Base-by-base conservation (phyloP, 1,140 invertebrate species). In the Drosophila grimshawi region DNA sequence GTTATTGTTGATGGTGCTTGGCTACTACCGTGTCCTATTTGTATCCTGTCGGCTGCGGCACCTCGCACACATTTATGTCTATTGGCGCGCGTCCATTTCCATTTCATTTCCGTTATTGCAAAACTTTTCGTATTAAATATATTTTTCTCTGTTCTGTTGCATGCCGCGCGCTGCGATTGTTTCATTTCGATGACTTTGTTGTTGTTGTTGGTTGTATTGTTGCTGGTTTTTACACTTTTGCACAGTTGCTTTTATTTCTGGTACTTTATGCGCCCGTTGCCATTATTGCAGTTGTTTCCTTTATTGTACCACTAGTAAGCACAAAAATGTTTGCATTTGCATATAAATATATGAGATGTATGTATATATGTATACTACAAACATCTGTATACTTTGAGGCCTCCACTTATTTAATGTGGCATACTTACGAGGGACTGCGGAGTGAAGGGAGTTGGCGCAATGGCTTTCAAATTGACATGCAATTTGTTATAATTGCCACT, bases 51-150 rank as follows among this genome's bases (percentile, higher is more conserved):
- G 81, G 56, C 76, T 55, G 53, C 51, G 72, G 78, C 63, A 82
- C 56, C 80, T 67, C 70, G 65, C 56, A 75, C 85, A 79, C 85
- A 88, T 88, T 88, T 88, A 89, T 88, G 85, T 89, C 85, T 88
- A 88, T 88, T 88, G 85, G 85, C 85, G 85, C 85, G 86, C 85
- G 85, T 89, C 85, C 85, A 88, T 88, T 88, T 88, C 85, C 85
- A 88, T 88, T 88, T 88, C 85, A 88, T 88, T 88, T 88, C 85
- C 85, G 85, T 88, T 88, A 88, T 88, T 88, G 85, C 85, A 88
- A 88, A 88, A 88, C 77, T 88, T 88, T 88, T 88, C 85, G 86
- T 88, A 89, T 88, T 88, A 88, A 88, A 88, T 88, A 88, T 88
- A 88, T 88, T 88, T 89, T 85, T 80, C 76, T 83, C 73, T 72